Base-by-base conservation (phyloP, 2,113 vertebrate species). In the Rafetus swinhoei region DNA sequence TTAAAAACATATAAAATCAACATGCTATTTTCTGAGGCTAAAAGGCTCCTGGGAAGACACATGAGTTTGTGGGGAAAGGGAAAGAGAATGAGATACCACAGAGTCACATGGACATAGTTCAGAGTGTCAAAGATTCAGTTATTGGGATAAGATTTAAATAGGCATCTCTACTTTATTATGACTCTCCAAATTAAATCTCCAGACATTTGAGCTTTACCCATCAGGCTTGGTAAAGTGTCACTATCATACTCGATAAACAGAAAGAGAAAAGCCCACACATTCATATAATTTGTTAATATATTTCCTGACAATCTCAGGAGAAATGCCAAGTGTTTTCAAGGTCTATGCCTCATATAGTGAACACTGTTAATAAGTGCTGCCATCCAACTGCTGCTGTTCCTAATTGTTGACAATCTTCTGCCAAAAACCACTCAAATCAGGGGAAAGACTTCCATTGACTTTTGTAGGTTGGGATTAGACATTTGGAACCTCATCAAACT, bases 311-410 rank as follows among this genome's bases (percentile, higher is more conserved):
- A 9, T 29, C 21, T 72, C 27, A 90, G 65, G 92, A 89, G 15
- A 92, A 94, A 86, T 45, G 4, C 1, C n/a, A 94, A 52, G 21
- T 29, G 6, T 62, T 69, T 11, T 88, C 32, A 29, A 21, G 74
- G 15, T 19, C n/a, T 2, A 22, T 0, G 0, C 7, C 89, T 74
- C 72, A 54, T 60, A 79, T 1, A 7, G 0, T 0, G 0, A 92
- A 52, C 21, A 12, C 1, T 16, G 3, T 0, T 0, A 88, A 39
- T 10, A 62, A 77, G 59, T 84, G 3, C 32, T 24, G 79, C 27
- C 87, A 56, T 60, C n/a, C 15, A 86, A 74, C 2, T 27, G 39
- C 29, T 27, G 39, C 29, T 4, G 88, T 87, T 65, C 32, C 52
- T 80, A 19, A 19, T 32, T 65, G 55, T 52, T 69, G 81, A 35